phyloP scores from a whole-genome alignment of 1,140 invertebrate species.

The Pararge aegeria region DNA sequence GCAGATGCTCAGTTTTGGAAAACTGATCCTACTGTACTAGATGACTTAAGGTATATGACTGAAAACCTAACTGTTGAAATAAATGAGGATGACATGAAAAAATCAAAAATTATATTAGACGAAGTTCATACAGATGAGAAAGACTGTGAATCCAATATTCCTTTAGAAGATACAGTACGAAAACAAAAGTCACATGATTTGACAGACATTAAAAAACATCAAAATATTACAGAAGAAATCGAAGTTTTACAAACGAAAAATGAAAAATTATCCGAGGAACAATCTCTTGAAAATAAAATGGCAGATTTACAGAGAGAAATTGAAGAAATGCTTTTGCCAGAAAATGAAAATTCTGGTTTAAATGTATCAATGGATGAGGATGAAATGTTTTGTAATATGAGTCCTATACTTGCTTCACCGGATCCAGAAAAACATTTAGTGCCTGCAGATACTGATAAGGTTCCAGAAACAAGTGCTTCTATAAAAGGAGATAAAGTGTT shows the following conservation, averaged over 20 bases:
- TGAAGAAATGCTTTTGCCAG: conserved; percentile 70
- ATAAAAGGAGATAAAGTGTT: neutral
- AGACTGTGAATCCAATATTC: too few relatives aligned
- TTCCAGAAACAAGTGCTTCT: neutral
- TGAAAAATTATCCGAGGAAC: conserved; percentile 57
- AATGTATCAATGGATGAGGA: conserved; percentile 56
- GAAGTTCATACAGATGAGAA: neutral
- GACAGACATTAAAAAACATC: neutral
- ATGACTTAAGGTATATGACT: conserved; percentile 37
- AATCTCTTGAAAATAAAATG: conserved; percentile 71
- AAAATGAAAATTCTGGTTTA: conserved; percentile 59
- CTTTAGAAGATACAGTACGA: too few relatives aligned
- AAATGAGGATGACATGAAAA: conserved; percentile 5
- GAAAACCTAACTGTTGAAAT: conserved; percentile 52
- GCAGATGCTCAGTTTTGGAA: conserved; percentile 73
- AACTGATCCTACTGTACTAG: conserved; percentile 46
- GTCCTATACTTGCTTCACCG: conserved; percentile 57
- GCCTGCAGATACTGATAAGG: neutral
- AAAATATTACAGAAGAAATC: conserved; percentile 1
- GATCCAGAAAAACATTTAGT: conserved; percentile 39
- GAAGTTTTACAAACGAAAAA: neutral
- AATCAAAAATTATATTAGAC: neutral
- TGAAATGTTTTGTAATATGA: conserved; percentile 54
- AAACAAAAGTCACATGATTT: neutral
- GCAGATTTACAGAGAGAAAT: conserved; percentile 74